A percentile compares a stretch with the other conserved stretches of the same genome.
phyloP scores from a whole-genome alignment of 1,140 invertebrate genomes.

The Leptestheria dahalacensis region DNA sequence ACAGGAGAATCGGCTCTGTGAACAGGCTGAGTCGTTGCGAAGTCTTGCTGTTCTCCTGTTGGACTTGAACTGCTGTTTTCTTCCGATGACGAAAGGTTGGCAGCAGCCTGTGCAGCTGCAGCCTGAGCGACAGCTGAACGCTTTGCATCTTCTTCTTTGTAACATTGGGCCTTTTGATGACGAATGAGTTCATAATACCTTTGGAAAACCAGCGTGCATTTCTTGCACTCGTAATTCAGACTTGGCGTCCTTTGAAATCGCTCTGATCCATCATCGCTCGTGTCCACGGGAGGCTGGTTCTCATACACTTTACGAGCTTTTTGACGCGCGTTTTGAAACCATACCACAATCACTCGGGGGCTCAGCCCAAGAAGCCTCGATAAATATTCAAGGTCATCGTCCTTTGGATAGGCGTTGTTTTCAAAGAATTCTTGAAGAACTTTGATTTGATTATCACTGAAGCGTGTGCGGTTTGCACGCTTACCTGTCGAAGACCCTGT shows the following conservation, averaged over 20 bases:
- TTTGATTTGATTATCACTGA: slow-evolving; percentile 97
- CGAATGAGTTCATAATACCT: slow-evolving; percentile 96
- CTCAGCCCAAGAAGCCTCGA: slow-evolving; percentile 85
- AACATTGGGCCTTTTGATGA: slow-evolving; percentile 96
- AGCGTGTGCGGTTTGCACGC: slow-evolving; percentile 92
- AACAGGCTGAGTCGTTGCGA: no score
- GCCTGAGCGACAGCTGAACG: slow-evolving; percentile 79
- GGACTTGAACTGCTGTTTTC: slow-evolving; percentile 56
- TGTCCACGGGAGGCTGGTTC: slow-evolving; percentile 72
- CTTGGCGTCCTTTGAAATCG: slow-evolving; percentile 86
- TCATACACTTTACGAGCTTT: slow-evolving; percentile 94
- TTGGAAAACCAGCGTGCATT: slow-evolving; percentile 94
- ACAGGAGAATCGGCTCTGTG: no score
- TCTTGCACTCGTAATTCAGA: slow-evolving; percentile 96
- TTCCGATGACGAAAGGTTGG: slow-evolving; percentile 70
- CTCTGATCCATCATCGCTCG: slow-evolving; percentile 49
- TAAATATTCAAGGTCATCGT: slow-evolving; percentile 96
- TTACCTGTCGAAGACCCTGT: slow-evolving; percentile 64
- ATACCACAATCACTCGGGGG: slow-evolving; percentile 90
- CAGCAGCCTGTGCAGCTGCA: slow-evolving; percentile 74
- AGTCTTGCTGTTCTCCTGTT: slow-evolving; percentile 27
- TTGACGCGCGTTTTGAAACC: slow-evolving; percentile 94
- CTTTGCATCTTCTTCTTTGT: slow-evolving; percentile 91
- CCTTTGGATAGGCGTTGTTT: slow-evolving; percentile 99
- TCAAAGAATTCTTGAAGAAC: slow-evolving; percentile 98